phyloP scores from a whole-genome alignment of 1,140 invertebrate genomes.

The Phymorhynchus buccinoides region DNA sequence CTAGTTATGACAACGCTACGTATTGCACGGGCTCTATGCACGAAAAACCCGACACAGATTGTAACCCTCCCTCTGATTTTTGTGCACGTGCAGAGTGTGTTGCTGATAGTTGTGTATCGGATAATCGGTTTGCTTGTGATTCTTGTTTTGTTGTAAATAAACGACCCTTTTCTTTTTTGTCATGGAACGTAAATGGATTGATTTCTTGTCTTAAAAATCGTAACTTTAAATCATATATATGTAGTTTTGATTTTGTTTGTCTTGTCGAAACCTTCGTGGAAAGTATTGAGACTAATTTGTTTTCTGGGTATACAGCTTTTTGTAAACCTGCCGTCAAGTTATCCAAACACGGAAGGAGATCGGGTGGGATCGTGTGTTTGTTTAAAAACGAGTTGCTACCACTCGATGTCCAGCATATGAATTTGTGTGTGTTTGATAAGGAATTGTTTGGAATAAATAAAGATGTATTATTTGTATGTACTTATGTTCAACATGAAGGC shows the following conservation, averaged over 20 bases:
- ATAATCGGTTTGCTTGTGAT: not conserved
- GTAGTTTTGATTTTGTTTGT: not conserved
- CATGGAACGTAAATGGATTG: slow-evolving; percentile 8
- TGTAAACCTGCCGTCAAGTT: slow-evolving; percentile 7
- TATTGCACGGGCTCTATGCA: too few species aligned
- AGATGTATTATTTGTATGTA: not conserved
- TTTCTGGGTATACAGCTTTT: not conserved
- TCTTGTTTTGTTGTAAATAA: not conserved
- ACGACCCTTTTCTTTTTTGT: not conserved
- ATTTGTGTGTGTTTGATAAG: not conserved
- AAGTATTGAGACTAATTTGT: not conserved
- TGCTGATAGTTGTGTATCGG: not conserved
- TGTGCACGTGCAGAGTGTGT: not conserved
- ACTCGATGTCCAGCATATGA: not conserved
- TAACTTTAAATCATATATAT: not conserved
- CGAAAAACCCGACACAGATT: too few species aligned
- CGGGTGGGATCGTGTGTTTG: not conserved
- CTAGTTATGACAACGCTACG: too few species aligned
- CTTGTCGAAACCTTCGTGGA: not conserved
- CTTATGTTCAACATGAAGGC: not conserved
- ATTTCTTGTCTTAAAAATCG: not conserved
- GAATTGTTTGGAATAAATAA: not conserved
- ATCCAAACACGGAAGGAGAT: not conserved
- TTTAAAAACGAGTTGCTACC: not conserved
- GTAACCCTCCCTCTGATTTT: not conserved